Conservation (phyloP, 2,797 vertebrate species). For the Pseudochirops cupreus region DNA sequence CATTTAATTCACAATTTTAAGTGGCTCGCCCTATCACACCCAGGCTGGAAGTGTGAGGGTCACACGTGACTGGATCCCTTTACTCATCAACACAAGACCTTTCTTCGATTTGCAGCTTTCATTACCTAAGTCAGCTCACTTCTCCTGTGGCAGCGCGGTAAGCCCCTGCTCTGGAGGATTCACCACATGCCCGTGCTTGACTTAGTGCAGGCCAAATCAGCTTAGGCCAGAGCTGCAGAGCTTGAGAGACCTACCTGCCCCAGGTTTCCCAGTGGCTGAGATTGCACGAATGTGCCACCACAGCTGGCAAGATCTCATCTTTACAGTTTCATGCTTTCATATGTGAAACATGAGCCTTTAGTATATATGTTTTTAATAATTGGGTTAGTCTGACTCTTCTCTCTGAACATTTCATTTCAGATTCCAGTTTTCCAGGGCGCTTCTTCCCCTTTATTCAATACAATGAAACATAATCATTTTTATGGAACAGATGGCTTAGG, state of each 20-base stretch:
- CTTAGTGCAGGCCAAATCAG: background rate
- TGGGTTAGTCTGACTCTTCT: background rate
- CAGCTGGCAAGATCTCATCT: background rate
- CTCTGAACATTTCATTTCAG: constrained; percentile 73
- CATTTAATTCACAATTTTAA: background rate
- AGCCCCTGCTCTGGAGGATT: background rate
- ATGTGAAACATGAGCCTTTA: background rate
- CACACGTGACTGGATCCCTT: background rate
- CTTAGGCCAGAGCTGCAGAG: background rate
- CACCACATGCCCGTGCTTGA: background rate
- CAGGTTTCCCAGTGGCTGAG: background rate
- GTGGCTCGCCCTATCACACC: background rate
- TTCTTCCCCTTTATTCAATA: constrained; percentile 81
- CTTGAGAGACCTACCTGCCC: background rate
- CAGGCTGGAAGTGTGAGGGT: background rate
- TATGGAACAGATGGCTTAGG: constrained; percentile 88
- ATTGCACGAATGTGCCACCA: background rate
- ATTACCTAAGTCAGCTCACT: background rate
- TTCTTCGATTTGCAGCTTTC: background rate
- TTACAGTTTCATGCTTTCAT: background rate
- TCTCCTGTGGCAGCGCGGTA: background rate
- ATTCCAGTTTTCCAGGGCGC: constrained; percentile 88
- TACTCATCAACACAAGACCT: background rate
- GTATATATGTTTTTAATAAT: background rate
- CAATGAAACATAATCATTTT: constrained; percentile 78